These are phyloP conservation scores for Lathamus discolor DNA, from an alignment of 2,113 vertebrate species.

Conservation along the genomic window DNA sequence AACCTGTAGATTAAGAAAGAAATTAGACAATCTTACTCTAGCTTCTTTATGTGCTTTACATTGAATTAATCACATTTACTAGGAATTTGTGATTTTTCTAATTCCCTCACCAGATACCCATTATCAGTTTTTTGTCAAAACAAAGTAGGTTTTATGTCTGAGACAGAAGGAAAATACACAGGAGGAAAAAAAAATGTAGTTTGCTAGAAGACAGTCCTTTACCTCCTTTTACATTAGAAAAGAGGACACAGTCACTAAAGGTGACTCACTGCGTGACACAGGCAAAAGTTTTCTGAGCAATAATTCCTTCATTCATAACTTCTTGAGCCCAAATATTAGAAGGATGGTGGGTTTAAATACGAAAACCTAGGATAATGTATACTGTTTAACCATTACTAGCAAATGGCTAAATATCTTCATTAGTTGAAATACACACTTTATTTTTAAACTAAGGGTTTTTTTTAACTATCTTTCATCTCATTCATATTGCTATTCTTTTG, in stretches of 20 bases:
- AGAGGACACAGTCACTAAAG: neutral
- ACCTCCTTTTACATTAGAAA: neutral
- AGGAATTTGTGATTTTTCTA: neutral
- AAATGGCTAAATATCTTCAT: neutral
- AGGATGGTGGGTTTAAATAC: neutral
- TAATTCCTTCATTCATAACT: neutral
- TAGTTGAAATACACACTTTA: neutral
- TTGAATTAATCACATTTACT: neutral
- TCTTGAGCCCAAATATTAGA: neutral
- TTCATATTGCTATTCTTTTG: neutral
- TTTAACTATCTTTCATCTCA: neutral
- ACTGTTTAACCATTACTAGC: neutral
- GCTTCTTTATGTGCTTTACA: neutral
- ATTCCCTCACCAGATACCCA: neutral
- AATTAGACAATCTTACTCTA: neutral
- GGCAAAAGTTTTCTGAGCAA: neutral
- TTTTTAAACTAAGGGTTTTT: neutral
- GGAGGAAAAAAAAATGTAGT: neutral
- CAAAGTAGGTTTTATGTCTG: neutral
- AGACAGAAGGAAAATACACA: neutral
- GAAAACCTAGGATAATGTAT: neutral
- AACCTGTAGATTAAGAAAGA: neutral
- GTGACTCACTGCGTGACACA: fast-evolving
- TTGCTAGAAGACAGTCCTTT: neutral
- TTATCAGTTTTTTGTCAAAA: neutral